Evolutionary conservation across 2,113 vertebrate species (phyloP).

Genomic region (Erythrolamprus reginae): DNA sequence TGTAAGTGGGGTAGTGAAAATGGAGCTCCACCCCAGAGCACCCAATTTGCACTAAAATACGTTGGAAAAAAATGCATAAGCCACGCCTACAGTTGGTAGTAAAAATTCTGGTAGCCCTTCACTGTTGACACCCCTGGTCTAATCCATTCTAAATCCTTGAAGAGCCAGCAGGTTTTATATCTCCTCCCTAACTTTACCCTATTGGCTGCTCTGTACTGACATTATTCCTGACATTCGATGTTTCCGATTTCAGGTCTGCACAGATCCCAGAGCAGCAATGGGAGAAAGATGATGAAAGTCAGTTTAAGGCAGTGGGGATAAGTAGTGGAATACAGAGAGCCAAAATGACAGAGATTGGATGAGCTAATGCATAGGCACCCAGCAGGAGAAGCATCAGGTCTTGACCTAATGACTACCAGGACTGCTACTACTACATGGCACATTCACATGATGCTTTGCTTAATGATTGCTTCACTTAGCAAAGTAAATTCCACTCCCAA

Average conservation of each 20-base stretch:
- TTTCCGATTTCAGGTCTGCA: not conserved
- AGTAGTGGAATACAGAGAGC: not conserved
- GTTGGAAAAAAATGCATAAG: too few relatives aligned
- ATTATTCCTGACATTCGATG: not conserved
- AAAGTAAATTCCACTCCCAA: not conserved
- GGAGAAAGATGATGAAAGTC: not conserved
- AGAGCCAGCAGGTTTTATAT: not conserved
- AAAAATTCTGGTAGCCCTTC: too few relatives aligned
- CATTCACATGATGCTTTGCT: not conserved
- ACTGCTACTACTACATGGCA: not conserved
- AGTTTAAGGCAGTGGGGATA: not conserved
- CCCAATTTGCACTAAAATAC: too few relatives aligned
- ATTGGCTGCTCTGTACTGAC: not conserved
- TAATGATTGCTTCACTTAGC: not conserved
- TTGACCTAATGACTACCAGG: not conserved
- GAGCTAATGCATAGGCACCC: not conserved
- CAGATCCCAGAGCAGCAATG: not conserved
- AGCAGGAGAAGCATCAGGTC: not conserved
- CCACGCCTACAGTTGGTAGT: too few relatives aligned
- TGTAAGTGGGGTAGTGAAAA: too few relatives aligned
- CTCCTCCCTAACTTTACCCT: not conserved
- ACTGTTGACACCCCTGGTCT: too few relatives aligned
- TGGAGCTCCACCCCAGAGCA: too few relatives aligned
- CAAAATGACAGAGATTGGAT: not conserved
- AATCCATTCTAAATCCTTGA: not conserved